These are phyloP conservation scores for Crematogaster levior DNA, from an alignment of 2,888 invertebrate species.

Conservation along the genomic window DNA sequence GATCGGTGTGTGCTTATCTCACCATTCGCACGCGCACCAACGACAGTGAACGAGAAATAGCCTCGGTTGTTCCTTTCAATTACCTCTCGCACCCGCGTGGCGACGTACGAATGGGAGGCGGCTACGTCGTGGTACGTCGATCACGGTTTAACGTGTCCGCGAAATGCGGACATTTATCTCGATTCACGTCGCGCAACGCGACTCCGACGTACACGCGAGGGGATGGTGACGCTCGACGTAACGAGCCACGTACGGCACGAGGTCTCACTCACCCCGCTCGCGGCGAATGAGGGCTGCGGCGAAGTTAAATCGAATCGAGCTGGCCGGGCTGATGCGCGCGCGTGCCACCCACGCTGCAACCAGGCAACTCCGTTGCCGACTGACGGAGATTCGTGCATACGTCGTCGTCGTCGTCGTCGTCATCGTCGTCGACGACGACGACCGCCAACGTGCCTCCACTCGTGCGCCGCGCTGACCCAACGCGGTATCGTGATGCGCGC, in stretches of 20 bases:
- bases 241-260: constrained; percentile 34
- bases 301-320: constrained; percentile 45
- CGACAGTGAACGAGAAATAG: background rate
- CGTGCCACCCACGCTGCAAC: constrained; percentile 29
- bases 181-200: background rate
- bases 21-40: background rate
- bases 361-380: constrained; percentile 54
- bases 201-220: background rate
- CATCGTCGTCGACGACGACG: constrained; percentile 38
- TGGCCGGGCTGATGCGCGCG: constrained; percentile 38
- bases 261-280: constrained; percentile 39
- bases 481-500: constrained; percentile 12
- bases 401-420: constrained; percentile 36
- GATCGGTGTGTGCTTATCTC: background rate
- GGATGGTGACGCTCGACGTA: constrained; percentile 5
- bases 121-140: background rate
- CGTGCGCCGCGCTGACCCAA: background rate
- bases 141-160: background rate
- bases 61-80: background rate
- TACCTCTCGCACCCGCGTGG: constrained; percentile 12
- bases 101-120: constrained; percentile 1
- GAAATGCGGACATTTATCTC: background rate
- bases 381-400: constrained; percentile 52
- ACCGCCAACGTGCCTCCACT: background rate
- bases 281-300: constrained; percentile 28